Evolutionary conservation across 2,888 invertebrate species (phyloP).

Genomic region (Anarsia innoxiella): DNA sequence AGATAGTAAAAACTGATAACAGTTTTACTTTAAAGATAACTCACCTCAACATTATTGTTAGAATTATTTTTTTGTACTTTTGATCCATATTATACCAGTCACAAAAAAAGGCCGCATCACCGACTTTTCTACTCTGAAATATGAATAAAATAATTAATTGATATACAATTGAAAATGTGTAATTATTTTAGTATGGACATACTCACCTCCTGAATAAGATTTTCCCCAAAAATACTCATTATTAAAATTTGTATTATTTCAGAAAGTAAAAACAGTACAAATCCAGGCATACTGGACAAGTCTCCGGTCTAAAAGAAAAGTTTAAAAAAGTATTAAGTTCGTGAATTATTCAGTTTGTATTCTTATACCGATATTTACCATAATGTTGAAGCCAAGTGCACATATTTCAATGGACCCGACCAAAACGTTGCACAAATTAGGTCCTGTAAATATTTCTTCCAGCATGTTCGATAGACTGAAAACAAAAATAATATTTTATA

Average conservation of each 20-base stretch:
- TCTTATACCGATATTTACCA: slow-evolving; percentile 33
- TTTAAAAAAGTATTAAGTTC: no score
- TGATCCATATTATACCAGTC: slow-evolving; percentile 21
- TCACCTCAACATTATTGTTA: slow-evolving; percentile 15
- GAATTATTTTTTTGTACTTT: slow-evolving; percentile 15
- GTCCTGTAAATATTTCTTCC: slow-evolving; percentile 51
- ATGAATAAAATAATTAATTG: no score
- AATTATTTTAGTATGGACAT: no score
- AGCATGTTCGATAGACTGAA: slow-evolving; percentile 51
- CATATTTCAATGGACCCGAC: slow-evolving; percentile 59
- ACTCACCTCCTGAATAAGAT: slow-evolving; percentile 24
- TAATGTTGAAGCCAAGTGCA: slow-evolving; percentile 57
- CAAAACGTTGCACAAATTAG: slow-evolving; percentile 54
- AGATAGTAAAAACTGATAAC: no score
- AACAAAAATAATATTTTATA: no score
- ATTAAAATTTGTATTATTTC: slow-evolving; percentile 25
- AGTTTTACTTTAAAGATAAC: no score
- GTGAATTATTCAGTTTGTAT: no score
- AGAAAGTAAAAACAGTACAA: slow-evolving; percentile 21
- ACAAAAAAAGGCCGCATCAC: slow-evolving; percentile 19
- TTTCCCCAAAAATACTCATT: slow-evolving; percentile 29
- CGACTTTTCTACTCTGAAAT: slow-evolving; percentile 21
- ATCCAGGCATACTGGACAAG: slow-evolving; percentile 21
- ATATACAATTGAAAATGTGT: no score
- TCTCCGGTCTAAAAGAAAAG: slow-evolving; percentile 23